Conservation (phyloP, 2,797 vertebrate genomes). For the Huso huso region DNA sequence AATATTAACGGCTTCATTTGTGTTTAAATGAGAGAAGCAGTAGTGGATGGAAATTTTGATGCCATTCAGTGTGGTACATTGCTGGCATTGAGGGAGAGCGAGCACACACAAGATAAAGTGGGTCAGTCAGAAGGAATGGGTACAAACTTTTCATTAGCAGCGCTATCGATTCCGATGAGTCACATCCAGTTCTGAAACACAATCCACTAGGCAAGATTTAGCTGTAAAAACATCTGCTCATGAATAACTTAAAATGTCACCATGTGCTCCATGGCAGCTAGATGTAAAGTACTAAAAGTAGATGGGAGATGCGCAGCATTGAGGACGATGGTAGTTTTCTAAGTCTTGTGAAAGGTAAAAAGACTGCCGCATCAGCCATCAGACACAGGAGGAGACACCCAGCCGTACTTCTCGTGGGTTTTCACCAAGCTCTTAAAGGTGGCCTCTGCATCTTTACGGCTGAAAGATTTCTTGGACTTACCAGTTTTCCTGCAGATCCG, state of each 20-base stretch:
- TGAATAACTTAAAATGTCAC: slow-evolving; percentile 65
- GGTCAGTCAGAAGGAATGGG: slow-evolving; percentile 14
- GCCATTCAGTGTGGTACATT: slow-evolving; percentile 52
- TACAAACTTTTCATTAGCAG: slow-evolving; percentile 48
- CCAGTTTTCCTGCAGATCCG: slow-evolving; percentile 98
- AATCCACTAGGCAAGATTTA: slow-evolving; percentile 43
- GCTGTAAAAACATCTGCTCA: slow-evolving; percentile 63
- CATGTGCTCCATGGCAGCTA: slow-evolving; percentile 63
- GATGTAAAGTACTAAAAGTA: slow-evolving; percentile 58
- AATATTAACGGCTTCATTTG: slow-evolving; percentile 76
- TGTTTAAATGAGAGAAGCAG: slow-evolving; percentile 70
- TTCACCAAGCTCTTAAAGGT: slow-evolving; percentile 99
- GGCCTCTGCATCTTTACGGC: slow-evolving; percentile 96
- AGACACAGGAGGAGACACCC: slow-evolving; percentile 96
- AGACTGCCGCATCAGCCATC: slow-evolving; percentile 74
- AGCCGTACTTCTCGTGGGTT: slow-evolving; percentile 98
- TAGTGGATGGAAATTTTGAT: slow-evolving; percentile 46
- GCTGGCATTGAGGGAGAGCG: slow-evolving; percentile 49
- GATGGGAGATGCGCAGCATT: slow-evolving; percentile 54
- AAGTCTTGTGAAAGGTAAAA: slow-evolving; percentile 26
- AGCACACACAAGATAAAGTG: slow-evolving; percentile 13
- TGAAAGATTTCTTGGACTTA: slow-evolving; percentile 98
- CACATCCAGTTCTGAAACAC: slow-evolving; percentile 52
- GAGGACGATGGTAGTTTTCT: slow-evolving; percentile 53
- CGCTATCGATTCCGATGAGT: slow-evolving; percentile 50